A percentile compares a stretch with the other conserved stretches of the same genome.
These are phyloP conservation scores for Mythimna lalbum DNA, from an alignment of 2,888 invertebrate species.

Conservation along the genomic window DNA sequence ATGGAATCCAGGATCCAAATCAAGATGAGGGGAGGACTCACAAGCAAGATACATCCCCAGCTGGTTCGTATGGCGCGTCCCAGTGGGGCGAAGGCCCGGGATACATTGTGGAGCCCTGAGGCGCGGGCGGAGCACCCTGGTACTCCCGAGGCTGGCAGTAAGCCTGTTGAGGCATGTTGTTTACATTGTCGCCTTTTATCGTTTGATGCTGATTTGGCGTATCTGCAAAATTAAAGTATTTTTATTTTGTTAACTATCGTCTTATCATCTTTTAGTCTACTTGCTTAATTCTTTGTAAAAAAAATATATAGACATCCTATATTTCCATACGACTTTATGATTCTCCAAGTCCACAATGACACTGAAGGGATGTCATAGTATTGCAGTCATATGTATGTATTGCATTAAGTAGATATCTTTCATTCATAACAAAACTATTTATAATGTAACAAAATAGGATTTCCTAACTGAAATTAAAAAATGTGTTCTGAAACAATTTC, in stretches of 20 bases:
- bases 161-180: conserved; percentile 86
- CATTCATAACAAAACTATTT: background rate
- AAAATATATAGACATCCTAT: too few relatives aligned
- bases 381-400: background rate
- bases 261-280: background rate
- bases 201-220: conserved; percentile 84
- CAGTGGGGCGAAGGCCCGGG: conserved; percentile 81
- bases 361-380: background rate
- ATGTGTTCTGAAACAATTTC: background rate
- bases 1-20: conserved; percentile 75
- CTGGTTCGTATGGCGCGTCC: conserved; percentile 88
- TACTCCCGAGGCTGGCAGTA: conserved; percentile 85
- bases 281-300: too few relatives aligned
- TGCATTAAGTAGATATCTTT: background rate
- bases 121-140: conserved; percentile 77
- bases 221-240: conserved; percentile 83
- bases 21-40: conserved; percentile 86
- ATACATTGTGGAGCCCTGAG: conserved; percentile 80
- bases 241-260: conserved; percentile 51
- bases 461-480: background rate
- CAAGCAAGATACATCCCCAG: conserved; percentile 89
- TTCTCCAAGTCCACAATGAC: background rate
- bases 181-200: conserved; percentile 90
- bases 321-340: too few relatives aligned
- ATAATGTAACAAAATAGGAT: too few relatives aligned